Evolutionary conservation across 2,113 vertebrate genomes (phyloP).

Genomic region (Mormyrus iriodes): DNA sequence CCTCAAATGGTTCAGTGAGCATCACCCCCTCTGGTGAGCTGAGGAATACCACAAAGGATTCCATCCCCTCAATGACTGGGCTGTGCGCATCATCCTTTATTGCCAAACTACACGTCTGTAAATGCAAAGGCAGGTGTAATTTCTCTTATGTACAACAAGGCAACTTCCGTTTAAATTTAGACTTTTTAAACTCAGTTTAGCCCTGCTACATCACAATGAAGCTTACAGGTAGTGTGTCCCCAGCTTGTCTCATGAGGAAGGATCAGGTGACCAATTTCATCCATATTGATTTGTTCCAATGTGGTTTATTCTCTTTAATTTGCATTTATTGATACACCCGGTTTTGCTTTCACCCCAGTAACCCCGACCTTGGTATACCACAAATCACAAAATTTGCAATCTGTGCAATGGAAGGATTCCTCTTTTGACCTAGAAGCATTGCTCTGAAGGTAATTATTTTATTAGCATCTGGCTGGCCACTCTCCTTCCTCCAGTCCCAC

Average conservation of each 20-base stretch:
- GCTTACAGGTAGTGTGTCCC: neutral
- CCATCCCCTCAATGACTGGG: conserved; percentile 86
- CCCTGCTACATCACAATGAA: neutral
- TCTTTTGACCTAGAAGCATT: neutral
- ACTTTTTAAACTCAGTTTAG: neutral
- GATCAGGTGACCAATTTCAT: neutral
- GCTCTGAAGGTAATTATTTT: neutral
- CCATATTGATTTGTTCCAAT: neutral
- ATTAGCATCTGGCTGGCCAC: neutral
- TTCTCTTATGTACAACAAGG: neutral
- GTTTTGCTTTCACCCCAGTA: neutral
- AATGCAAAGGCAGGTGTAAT: neutral
- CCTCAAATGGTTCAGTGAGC: conserved; percentile 81
- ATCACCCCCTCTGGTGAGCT: conserved; percentile 90
- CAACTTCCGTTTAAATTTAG: neutral
- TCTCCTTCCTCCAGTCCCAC: neutral
- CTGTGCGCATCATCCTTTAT: conserved; percentile 90
- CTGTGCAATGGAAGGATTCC: neutral
- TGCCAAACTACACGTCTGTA: conserved; percentile 81
- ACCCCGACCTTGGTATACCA: neutral
- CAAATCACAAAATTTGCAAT: neutral
- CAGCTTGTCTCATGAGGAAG: neutral
- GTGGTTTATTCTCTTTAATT: neutral
- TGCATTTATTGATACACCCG: neutral
- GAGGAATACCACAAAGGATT: conserved; percentile 94